Percentiles rank a stretch among this genome's conserved stretches.
Evolutionary conservation across 2,113 vertebrate species (phyloP).

Genomic region (Neofelis nebulosa): DNA sequence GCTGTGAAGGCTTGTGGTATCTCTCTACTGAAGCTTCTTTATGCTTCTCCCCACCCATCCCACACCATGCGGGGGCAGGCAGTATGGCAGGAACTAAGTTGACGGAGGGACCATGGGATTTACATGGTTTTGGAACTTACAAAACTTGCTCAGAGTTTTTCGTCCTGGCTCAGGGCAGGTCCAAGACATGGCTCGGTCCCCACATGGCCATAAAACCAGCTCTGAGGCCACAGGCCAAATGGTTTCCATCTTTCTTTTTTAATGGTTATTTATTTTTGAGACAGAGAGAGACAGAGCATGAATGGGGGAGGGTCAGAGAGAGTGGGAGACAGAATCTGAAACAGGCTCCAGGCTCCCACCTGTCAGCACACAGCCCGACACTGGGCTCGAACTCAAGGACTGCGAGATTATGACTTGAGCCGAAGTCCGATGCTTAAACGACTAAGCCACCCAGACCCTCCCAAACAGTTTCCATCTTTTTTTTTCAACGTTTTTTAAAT

Average conservation of each 20-base stretch:
- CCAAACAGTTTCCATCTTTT: not conserved
- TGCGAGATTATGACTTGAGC: too few relatives aligned
- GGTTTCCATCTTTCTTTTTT: not conserved
- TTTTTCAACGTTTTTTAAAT: too few relatives aligned
- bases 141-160: not conserved
- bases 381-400: too few relatives aligned
- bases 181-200: not conserved
- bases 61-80: accelerated
- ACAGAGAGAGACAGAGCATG: too few relatives aligned
- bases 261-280: too few relatives aligned
- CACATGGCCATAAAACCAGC: not conserved
- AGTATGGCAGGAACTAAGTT: accelerated
- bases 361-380: too few relatives aligned
- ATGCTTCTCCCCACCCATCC: not conserved
- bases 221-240: accelerated
- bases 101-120: not conserved
- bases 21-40: accelerated
- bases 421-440: accelerated
- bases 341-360: too few relatives aligned
- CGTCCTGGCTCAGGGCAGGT: not conserved
- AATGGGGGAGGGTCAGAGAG: too few relatives aligned
- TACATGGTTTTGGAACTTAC: not conserved
- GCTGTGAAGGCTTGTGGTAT: accelerated
- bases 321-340: too few relatives aligned
- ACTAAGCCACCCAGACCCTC: too few relatives aligned